Evolutionary conservation across 37 sponge, comb jelly and placozoan genomes (phyloP).

Genomic region (Halichondria panicea): DNA sequence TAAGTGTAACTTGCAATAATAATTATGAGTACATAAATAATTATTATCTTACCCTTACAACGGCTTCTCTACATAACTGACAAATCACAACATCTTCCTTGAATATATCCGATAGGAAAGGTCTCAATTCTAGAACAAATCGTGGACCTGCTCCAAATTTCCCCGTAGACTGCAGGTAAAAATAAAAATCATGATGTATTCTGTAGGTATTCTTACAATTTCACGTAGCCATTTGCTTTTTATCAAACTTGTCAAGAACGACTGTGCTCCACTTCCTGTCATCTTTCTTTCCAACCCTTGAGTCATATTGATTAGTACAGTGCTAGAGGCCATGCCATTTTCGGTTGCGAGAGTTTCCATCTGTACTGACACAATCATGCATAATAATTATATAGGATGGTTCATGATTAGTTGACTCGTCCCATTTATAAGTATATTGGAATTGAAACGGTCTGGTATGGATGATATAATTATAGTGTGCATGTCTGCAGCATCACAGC

Average conservation of each 20-base stretch:
- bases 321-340: slow-evolving; percentile 30
- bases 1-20: background rate
- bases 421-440: too few species aligned
- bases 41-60: slow-evolving; percentile 27
- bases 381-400: background rate
- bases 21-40: background rate
- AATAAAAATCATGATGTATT: background rate
- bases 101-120: slow-evolving; percentile 49
- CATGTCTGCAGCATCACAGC: too few species aligned
- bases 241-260: slow-evolving; percentile 26
- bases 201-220: slow-evolving; percentile 6
- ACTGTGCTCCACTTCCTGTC: slow-evolving; percentile 16
- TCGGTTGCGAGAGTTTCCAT: slow-evolving; percentile 10
- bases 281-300: slow-evolving; percentile 38
- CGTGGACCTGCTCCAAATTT: slow-evolving; percentile 43
- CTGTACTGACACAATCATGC: slow-evolving; percentile 1
- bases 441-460: too few species aligned
- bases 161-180: slow-evolving; percentile 13
- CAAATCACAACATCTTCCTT: slow-evolving; percentile 35
- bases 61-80: slow-evolving; percentile 36
- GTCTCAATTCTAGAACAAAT: slow-evolving; percentile 62
- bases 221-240: slow-evolving; percentile 35
- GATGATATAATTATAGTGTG: too few species aligned
- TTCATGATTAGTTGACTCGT: too few species aligned
- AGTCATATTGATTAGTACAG: slow-evolving; percentile 15